Conservation (phyloP, 2,797 vertebrate genomes). For the Salarias fasciatus region DNA sequence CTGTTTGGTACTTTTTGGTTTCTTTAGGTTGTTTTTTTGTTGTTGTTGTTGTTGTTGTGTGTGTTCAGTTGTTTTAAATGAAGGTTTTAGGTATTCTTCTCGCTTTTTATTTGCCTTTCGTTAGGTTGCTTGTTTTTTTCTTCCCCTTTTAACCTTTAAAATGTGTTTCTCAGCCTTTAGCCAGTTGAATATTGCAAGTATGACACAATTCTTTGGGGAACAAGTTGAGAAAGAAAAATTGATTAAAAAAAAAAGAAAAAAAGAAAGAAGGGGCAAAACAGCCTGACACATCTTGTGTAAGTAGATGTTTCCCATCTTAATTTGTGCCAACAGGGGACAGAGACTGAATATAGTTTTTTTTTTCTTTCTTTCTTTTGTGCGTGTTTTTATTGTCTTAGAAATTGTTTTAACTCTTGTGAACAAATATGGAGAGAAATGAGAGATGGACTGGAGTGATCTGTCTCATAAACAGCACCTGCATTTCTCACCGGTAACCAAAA, state of each 20-base stretch:
- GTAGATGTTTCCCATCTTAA: conserved; percentile 40
- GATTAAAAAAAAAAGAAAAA: conserved; percentile 29
- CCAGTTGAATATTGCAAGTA: conserved; percentile 39
- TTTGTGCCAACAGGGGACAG: conserved; percentile 44
- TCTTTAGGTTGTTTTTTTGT: conserved; percentile 71
- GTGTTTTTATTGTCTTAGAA: conserved; percentile 55
- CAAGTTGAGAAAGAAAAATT: conserved; percentile 41
- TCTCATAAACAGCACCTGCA: conserved; percentile 36
- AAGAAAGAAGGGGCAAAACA: conserved; percentile 7
- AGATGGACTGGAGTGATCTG: conserved; percentile 42
- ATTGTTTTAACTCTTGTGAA: conserved; percentile 66
- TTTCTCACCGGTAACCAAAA: conserved; percentile 44
- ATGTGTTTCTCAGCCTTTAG: conserved; percentile 27
- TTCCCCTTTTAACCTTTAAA: conserved; percentile 41
- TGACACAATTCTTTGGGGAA: conserved; percentile 41
- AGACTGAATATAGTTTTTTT: conserved; percentile 71
- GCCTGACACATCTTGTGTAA: conserved; percentile 15
- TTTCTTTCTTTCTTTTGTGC: conserved; percentile 51
- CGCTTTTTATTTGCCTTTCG: conserved; percentile 82
- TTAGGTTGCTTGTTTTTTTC: conserved; percentile 48
- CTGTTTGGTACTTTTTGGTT: conserved; percentile 73
- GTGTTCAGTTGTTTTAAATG: conserved; percentile 72
- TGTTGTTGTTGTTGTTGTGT: too few species aligned
- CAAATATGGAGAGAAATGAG: conserved; percentile 68
- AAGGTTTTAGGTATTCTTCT: conserved; percentile 65